Evolutionary conservation across 2,888 invertebrate genomes (phyloP).

Genomic region (Ormyrus rosae): DNA sequence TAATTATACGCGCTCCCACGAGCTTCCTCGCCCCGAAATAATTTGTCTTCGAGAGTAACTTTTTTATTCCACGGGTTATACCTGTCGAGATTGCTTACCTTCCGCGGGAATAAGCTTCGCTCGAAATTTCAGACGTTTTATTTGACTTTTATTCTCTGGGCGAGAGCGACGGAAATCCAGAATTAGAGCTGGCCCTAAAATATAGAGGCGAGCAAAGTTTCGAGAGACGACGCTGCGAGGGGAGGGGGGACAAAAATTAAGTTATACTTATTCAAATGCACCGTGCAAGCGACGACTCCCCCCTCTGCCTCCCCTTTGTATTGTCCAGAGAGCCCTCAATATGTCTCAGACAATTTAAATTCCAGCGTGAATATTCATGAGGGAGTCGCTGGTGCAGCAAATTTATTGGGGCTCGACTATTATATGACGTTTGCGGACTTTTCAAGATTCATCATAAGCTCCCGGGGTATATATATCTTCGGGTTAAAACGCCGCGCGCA

Average conservation of each 20-base stretch:
- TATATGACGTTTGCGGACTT: slow-evolving; percentile 32
- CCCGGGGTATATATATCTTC: slow-evolving; percentile 3
- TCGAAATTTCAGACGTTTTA: too few relatives aligned
- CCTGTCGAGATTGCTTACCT: too few relatives aligned
- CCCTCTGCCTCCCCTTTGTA: background rate
- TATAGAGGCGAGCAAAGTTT: too few relatives aligned
- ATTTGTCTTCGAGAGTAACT: too few relatives aligned
- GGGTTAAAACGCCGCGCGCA: slow-evolving; percentile 9
- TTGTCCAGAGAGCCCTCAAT: slow-evolving; percentile 21
- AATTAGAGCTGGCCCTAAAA: too few relatives aligned
- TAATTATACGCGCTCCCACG: background rate
- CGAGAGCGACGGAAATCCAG: too few relatives aligned
- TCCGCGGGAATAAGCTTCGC: too few relatives aligned
- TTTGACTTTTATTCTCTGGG: too few relatives aligned
- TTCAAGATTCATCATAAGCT: slow-evolving; percentile 37
- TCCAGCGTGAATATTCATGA: slow-evolving; percentile 38
- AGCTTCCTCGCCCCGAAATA: background rate
- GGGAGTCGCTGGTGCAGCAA: background rate
- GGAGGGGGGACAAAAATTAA: too few relatives aligned
- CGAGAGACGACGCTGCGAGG: background rate
- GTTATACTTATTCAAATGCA: too few relatives aligned
- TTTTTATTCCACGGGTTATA: too few relatives aligned
- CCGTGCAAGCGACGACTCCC: too few relatives aligned
- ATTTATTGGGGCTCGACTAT: slow-evolving; percentile 40
- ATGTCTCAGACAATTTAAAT: slow-evolving; percentile 31